Percentiles rank a stretch among this genome's conserved stretches.
phyloP scores from a whole-genome alignment of 2,113 vertebrate genomes.

The Pterophyllum scalare region DNA sequence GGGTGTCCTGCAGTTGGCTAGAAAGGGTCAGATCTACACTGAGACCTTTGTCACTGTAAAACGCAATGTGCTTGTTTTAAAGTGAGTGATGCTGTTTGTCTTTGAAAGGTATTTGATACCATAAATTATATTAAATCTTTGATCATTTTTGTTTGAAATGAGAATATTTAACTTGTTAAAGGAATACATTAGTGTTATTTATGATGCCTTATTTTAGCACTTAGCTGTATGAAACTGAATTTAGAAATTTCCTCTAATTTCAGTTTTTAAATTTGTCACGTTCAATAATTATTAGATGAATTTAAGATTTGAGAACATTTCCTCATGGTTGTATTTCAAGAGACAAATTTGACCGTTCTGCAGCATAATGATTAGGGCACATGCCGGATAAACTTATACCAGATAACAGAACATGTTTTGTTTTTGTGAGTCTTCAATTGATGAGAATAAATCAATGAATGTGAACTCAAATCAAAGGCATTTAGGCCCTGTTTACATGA shows the following conservation, averaged over 20 bases:
- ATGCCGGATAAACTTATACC: fast-evolving
- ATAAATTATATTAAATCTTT: neutral
- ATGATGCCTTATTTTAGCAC: neutral
- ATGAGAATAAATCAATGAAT: too few species aligned
- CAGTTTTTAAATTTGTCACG: neutral
- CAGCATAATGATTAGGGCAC: neutral
- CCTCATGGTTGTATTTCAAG: too few species aligned
- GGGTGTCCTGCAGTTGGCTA: constrained; percentile 4
- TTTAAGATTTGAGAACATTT: neutral
- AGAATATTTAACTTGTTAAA: neutral
- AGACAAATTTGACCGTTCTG: too few species aligned
- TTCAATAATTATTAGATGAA: neutral
- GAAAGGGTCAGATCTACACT: constrained; percentile 7
- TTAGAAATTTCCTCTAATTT: neutral
- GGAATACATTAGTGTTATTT: neutral
- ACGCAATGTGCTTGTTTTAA: neutral
- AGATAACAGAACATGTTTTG: too few species aligned
- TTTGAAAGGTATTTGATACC: fast-evolving
- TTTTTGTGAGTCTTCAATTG: too few species aligned
- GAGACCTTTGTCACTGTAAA: constrained; percentile 4
- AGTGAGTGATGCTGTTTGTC: neutral
- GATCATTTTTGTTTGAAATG: neutral
- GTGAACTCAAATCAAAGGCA: too few species aligned
- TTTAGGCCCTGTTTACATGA: too few species aligned
- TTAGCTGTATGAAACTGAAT: too few species aligned